phyloP scores from a whole-genome alignment of 1,140 invertebrate genomes.

The Hylaeus anthracinus region DNA sequence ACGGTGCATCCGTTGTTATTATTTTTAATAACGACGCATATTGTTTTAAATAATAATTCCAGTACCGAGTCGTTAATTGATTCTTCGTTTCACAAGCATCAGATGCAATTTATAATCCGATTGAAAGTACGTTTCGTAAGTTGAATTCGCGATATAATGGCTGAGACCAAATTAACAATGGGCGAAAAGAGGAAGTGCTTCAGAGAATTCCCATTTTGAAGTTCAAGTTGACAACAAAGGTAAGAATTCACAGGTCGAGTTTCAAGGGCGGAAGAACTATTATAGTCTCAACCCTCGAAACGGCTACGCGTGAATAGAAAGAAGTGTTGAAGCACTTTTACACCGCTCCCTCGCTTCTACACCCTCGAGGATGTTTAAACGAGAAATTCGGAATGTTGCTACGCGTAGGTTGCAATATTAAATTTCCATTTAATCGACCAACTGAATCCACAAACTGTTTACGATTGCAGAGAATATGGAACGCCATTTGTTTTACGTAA shows the following conservation, averaged over 20 bases:
- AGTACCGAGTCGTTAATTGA: too few species aligned
- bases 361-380: not conserved
- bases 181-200: not conserved
- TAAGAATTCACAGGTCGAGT: not conserved
- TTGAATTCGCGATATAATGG: not conserved
- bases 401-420: not conserved
- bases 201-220: not conserved
- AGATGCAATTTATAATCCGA: too few species aligned
- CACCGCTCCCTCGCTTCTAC: not conserved
- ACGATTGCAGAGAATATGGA: too few species aligned
- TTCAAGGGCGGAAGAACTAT: slow-evolving; percentile 3
- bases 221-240: not conserved
- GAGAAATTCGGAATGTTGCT: not conserved
- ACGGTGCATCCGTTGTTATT: too few species aligned
- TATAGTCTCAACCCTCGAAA: not conserved
- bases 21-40: too few species aligned
- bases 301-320: not conserved
- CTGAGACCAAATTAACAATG: not conserved
- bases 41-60: too few species aligned
- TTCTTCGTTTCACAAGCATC: too few species aligned
- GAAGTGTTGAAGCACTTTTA: not conserved
- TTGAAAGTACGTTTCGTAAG: not conserved
- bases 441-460: not conserved
- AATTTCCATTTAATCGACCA: too few species aligned
- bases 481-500: too few species aligned